Evolutionary conservation across 1,140 invertebrate species (phyloP), one percentile per base, ranked within the genome.

Genomic region (Brachionus calyciflorus): DNA sequence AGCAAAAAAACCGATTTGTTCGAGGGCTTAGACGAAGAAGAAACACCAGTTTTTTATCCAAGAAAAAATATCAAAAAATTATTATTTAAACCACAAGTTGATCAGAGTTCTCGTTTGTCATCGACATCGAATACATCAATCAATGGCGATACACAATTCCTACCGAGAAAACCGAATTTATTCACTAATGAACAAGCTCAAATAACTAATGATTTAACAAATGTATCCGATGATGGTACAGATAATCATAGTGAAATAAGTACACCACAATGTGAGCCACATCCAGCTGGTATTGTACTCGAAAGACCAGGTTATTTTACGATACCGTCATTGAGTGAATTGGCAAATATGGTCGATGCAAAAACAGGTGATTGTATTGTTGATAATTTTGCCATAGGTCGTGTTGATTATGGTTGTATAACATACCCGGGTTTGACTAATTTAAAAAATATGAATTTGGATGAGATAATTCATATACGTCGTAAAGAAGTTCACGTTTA

Each of bases 371-470:
- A 77, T 51, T 96, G 93, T 82, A 85, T 92, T 33, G 91, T 97
- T 10, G 90, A 92, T n/a, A 90, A 93, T 57, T 92, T 98, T 78
- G 93, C 92, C 0, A 87, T 98, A 60, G 94, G 94, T 0, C 88
- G 95, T 14, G 87, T 90, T 76, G 92, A 92, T 51, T 98, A 94
- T 84, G 96, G 96, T 24, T 93, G 91, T 84, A 91, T 99, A 0
- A 92, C 88, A 82, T 99, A 93, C 82, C 89, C 83, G 17, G 87
- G 87, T 12, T 88, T 89, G 24, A 90, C 95, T 77, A 91, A 97
- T 83, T 90, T 98, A n/a, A 88, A 91, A 24, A 91, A 90, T 7
- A 80, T 98, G 17, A 92, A 97, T 85, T 83, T 97, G 6, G 94
- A 97, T 85, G 90, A 92, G 79, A 89, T 83, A 86, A 88, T 90